Evolutionary conservation across 2,888 invertebrate species (phyloP).

Genomic region (Creontiades dilutus): DNA sequence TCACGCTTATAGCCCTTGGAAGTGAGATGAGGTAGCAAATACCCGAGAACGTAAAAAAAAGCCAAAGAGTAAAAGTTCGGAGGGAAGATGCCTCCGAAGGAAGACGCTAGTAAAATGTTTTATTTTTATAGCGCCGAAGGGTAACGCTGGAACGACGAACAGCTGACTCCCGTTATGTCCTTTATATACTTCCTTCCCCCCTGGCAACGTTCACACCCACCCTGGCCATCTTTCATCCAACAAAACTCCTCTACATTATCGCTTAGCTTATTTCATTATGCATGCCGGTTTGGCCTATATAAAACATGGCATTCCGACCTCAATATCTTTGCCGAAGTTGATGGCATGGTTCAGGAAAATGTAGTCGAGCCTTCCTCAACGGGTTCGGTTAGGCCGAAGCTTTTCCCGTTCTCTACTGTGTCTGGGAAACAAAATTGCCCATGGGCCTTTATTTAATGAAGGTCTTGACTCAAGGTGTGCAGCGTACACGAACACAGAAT

Average conservation of each 20-base stretch:
- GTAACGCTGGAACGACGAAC: background rate
- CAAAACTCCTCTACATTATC: background rate
- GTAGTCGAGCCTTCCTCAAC: no score
- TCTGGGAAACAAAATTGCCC: no score
- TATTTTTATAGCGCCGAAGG: slow-evolving; percentile 24
- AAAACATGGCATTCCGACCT: background rate
- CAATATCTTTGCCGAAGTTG: background rate
- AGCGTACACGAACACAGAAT: no score
- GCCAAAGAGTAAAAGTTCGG: slow-evolving; percentile 28
- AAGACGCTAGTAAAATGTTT: slow-evolving; percentile 34
- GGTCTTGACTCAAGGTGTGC: no score
- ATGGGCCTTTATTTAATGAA: no score
- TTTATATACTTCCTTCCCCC: background rate
- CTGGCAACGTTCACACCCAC: background rate
- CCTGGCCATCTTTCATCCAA: background rate
- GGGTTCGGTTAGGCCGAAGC: no score
- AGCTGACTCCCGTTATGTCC: slow-evolving; percentile 17
- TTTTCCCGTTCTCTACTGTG: no score
- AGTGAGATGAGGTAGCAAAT: slow-evolving; percentile 32
- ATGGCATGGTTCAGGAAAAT: no score
- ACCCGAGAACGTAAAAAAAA: background rate
- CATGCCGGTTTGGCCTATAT: background rate
- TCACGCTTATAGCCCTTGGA: background rate
- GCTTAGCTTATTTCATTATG: slow-evolving; percentile 32
- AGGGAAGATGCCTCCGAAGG: background rate